Evolutionary conservation across 2,113 vertebrate genomes (phyloP), one percentile per base, ranked within the genome.

Genomic region (Ammodytes dubius): DNA sequence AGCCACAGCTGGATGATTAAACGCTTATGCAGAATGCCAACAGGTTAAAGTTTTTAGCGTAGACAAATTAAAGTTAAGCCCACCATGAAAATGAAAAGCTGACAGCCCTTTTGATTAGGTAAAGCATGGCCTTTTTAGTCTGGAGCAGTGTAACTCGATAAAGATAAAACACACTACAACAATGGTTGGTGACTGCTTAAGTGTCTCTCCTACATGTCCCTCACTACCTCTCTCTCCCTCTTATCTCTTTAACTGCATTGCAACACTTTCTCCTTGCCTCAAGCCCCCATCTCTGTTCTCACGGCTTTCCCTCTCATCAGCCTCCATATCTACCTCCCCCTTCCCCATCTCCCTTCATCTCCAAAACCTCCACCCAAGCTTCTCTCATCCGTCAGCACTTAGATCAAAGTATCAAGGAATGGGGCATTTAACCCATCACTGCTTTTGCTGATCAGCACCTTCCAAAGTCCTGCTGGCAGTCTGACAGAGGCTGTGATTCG

Each of bases 361-460:
- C 57, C 77, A 65, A 60, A 80, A 70, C 81, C 77, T 81, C 74
- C 74, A 72, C 64, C 81, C 68, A 43, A 64, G 45, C 83, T 68
- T 72, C 81, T 72, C 80, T 45, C 49, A 79, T 53, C 81, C 78
- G 75, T 91, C 88, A 86, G 88, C 79, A 80, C 47, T 73, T 56
- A 89, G 84, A 92, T 92, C 89, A 94, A 93, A 91, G 92, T 60
- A 72, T 66, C 43, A 52, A 87, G 82, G 84, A 82, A 59, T 70
- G 72, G 63, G 85, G 82, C 86, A 79, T 83, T 93, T 93, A 93
- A 91, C 87, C 87, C 87, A 72, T 87, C 80, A 56, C 58, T 79
- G 68, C 58, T 82, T 75, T 77, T 85, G 79, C 86, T 80, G 85
- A 86, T 89, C 83, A 88, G 80, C 80, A 79, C 42, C 73, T 83